Base-by-base conservation (phyloP, 2,113 vertebrate genomes). In the Nothobranchius furzeri region DNA sequence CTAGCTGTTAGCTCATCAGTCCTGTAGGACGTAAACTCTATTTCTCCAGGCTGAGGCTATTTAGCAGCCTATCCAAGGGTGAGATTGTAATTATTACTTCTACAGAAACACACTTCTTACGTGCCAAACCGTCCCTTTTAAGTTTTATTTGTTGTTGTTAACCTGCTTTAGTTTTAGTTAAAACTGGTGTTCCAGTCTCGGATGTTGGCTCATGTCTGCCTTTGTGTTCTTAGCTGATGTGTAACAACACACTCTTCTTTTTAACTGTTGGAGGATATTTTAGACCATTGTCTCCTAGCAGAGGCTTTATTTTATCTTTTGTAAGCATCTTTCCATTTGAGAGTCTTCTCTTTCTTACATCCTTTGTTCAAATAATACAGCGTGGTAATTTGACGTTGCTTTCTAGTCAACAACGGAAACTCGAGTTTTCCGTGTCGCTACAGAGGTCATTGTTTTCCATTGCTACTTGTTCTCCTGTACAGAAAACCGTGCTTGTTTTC, bases 401-500 rank as follows among this genome's bases (percentile, higher is more conserved):
- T 70, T 60, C 43, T 60, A 6, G n/a, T 49, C 60, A 65, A 52
- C 64, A 49, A 70, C 58, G 64, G 60, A 64, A 43, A 24, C 51
- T 30, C 45, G 17, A 52, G 30, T 45, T 75, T 54, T 30, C 20
- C 42, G 10, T 30, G 30, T 3, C 4, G 30, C 30, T 30, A 13
- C 17, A 35, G 56, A 35, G 17, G 30, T 20, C 60, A 61, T 56
- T 60, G 47, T 64, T 48, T 54, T 52, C 53, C 35, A 12, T 4
- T 11, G 43, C 12, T 45, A 10, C 12, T 12, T 45, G 67, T 74
- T 73, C 78, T 59, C 48, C 9, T 40, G 9, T 40, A 9, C 1
- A 51, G 62, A 49, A 62, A 24, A 76, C 60, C 72, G 81, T 79
- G 78, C 82, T 56, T 83, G 78, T 86, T 88, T 83, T 87, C 85